Evolutionary conservation across 2,113 vertebrate species (phyloP).

Genomic region (Trogon surrucura): DNA sequence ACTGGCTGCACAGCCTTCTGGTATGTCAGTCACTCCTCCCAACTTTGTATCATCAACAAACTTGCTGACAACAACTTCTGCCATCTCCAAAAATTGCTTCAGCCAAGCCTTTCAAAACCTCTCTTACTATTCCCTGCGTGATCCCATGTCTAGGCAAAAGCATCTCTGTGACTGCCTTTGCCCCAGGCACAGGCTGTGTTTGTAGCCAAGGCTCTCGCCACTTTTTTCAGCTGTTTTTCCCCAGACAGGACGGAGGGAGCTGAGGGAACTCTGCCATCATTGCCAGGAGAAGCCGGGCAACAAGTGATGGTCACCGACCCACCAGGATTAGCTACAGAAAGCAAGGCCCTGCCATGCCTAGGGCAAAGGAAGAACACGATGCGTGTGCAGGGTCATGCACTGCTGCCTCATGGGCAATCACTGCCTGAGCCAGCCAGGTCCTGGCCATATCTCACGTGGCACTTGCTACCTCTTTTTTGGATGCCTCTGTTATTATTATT

Average conservation of each 20-base stretch:
- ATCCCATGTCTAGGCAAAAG: not conserved
- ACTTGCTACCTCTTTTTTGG: not conserved
- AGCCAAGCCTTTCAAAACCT: not conserved
- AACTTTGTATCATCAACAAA: too few relatives aligned
- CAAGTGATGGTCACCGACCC: not conserved
- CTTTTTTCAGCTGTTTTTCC: not conserved
- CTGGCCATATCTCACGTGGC: not conserved
- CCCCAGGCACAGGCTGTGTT: not conserved
- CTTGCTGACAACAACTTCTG: not conserved
- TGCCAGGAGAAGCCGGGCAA: not conserved
- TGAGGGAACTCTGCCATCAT: rapidly evolving
- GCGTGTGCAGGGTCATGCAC: not conserved
- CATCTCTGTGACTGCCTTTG: not conserved
- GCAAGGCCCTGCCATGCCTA: not conserved
- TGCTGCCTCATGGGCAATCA: not conserved
- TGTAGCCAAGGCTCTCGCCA: not conserved
- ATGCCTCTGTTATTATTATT: not conserved
- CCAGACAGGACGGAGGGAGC: not conserved
- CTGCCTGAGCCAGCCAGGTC: not conserved
- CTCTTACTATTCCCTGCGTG: rapidly evolving
- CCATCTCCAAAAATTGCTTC: not conserved
- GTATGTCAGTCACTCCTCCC: too few relatives aligned
- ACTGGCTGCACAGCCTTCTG: too few relatives aligned
- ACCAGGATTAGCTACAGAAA: not conserved
- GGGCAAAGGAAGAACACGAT: not conserved